Evolutionary conservation across 1,140 invertebrate species (phyloP), one percentile per base, ranked within the genome.

Genomic region (Rhizoglyphus robini): DNA sequence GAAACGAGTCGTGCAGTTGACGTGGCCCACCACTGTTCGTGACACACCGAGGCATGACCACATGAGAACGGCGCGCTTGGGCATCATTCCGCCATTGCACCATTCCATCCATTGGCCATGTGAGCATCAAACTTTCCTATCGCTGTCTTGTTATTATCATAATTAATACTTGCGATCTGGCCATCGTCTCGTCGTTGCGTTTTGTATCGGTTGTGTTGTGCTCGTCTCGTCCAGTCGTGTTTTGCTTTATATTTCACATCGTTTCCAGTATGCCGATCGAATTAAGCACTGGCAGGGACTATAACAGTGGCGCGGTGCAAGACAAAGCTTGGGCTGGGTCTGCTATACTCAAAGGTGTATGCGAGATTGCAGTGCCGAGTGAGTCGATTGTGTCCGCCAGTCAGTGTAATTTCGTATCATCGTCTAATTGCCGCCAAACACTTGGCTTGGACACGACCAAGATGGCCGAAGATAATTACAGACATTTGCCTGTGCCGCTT

Each of bases 1-100:
- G 51, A 54, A 54, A 54, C 23, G 20, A 54, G 51, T 54, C 51
- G 51, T 54, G 51, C 51, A 54, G 51, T 54, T 54, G 51, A 54
- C 51, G 51, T 54, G 51, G 36, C 51, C 31, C 20, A 23, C 51
- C 51, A 54, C 8, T 54, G 51, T 54, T 54, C 51, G 51, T 54
- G 51, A 54, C 51, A 54, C 20, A 23, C 20, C 36, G 36, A 18
- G 36, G 36, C 36, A 41, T 41, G 36, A 18, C 36, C 36, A 41
- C 36, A 41, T 41, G 36, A 41, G 36, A 41, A 41, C 36, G 8
- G 18, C 8, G 51, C 20, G 51, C 51, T 11, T 54, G 8, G 51
- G 8, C 51, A 54, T 25, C 51, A 41, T 54, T 23, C 8, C 51
- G 8, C 8, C 20, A 54, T 54, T 54, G 20, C 20, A 54, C 15